These are phyloP conservation scores for Xiphophorus birchmanni DNA, from an alignment of 2,797 vertebrate genomes.

Conservation along the genomic window DNA sequence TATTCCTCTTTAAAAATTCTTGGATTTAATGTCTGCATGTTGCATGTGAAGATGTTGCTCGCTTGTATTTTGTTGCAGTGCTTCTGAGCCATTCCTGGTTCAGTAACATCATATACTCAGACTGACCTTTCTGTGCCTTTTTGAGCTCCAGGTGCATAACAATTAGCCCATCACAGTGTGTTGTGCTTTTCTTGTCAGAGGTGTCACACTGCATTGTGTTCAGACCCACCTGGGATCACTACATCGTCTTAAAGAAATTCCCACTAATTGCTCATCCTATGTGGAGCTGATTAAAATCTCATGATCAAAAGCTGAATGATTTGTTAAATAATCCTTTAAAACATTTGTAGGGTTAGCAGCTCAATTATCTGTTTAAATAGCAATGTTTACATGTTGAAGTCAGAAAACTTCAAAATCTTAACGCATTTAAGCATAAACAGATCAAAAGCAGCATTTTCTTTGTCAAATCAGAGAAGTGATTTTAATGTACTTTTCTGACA, in stretches of 20 bases:
- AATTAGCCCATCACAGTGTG: conserved; percentile 39
- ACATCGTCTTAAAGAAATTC: conserved; percentile 36
- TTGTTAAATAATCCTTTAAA: neutral
- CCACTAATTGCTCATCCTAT: conserved; percentile 26
- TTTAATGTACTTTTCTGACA: neutral
- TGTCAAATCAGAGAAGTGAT: neutral
- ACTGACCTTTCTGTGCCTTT: conserved; percentile 40
- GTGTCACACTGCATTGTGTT: conserved; percentile 27
- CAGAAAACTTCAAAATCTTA: neutral
- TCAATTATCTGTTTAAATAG: neutral
- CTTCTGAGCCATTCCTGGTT: conserved; percentile 37
- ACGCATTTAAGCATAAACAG: neutral
- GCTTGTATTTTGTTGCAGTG: conserved; percentile 14
- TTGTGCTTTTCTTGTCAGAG: conserved; percentile 19
- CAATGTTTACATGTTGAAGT: neutral
- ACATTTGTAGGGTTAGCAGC: neutral
- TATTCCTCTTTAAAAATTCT: neutral
- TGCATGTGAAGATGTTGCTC: neutral
- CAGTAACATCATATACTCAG: conserved; percentile 34
- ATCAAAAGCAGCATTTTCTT: neutral
- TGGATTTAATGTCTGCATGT: neutral
- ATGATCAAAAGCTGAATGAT: neutral
- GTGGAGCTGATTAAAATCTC: conserved; percentile 36
- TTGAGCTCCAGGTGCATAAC: conserved; percentile 38
- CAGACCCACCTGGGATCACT: conserved; percentile 25